Base-by-base conservation (phyloP, 2,888 invertebrate genomes). In the Abrostola tripartita region DNA sequence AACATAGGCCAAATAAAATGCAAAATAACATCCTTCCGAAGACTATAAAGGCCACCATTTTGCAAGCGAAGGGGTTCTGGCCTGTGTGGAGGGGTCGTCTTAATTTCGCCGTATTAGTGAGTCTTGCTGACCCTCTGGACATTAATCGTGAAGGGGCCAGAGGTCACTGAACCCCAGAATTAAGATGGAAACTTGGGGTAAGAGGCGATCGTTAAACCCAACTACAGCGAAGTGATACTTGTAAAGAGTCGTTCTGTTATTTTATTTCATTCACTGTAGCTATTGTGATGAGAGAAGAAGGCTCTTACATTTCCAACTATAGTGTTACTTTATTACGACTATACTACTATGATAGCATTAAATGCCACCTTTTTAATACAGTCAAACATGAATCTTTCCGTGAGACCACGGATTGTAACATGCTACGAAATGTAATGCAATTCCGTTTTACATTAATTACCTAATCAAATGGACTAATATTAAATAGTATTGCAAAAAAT, bases 81-180 rank as follows among this genome's bases (percentile, higher is more conserved):
- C 89, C 89, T 90, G 87, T 82, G 78, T 74, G 73, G 75, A 89
- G 87, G 92, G 92, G 91, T 91, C 90, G 83, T 94, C 94, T 94
- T 94, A 93, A 94, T 94, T 93, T 93, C 85, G 85, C 87, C 84
- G 91, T 90, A 90, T 92, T 90, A 91, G 88, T 88, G 80, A 91
- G 88, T 92, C 93, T 92, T 92, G 86, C 87, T 81, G 88, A 89
- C 92, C 94, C 92, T 86, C 85, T 88, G 90, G 89, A 86, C 90
- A 93, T 93, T 92, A 92, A 93, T 93, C 91, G 90, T 87, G 86
- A 89, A 89, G 92, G 92, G 93, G 87, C 85, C 87, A 83, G 84
- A 76, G 93, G 92, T 92, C 90, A 86, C 71, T 86, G 93, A 92
- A 74, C 76, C 90, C 74, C 85, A 61, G 88, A 87, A 92, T 91